Conservation (phyloP, 2,888 invertebrate species). For the Toxonevra muliebris region DNA sequence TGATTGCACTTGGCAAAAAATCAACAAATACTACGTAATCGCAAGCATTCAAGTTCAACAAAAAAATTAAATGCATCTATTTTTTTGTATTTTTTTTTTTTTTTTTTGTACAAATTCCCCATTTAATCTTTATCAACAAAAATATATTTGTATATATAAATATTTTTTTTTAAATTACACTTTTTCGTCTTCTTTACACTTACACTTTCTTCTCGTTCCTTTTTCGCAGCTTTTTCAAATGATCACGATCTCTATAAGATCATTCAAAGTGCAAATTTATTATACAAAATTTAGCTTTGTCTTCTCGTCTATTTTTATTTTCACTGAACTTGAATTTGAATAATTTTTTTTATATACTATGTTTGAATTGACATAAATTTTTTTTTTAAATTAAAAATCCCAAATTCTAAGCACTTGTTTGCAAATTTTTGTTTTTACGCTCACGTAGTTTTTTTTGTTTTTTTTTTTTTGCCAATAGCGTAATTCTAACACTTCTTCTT, state of each 20-base stretch:
- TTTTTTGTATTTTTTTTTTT: no score
- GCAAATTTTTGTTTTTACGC: slow-evolving; percentile 4
- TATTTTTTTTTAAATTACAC: background rate
- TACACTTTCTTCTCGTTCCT: slow-evolving; percentile 47
- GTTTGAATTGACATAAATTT: background rate
- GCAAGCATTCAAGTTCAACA: background rate
- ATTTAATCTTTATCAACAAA: background rate
- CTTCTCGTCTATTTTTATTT: no score
- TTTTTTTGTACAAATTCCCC: no score
- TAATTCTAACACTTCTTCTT: slow-evolving; percentile 10
- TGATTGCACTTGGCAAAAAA: slow-evolving; percentile 18
- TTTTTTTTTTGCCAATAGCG: slow-evolving; percentile 14
- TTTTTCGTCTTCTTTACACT: slow-evolving; percentile 39
- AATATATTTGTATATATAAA: no score
- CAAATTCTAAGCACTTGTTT: background rate
- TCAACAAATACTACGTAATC: slow-evolving; percentile 15
- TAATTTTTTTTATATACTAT: slow-evolving; percentile 16
- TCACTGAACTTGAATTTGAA: slow-evolving; percentile 32
- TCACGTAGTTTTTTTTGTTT: background rate
- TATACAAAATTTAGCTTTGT: background rate
- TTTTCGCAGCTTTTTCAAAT: slow-evolving; percentile 14
- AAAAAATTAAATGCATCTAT: no score
- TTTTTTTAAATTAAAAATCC: slow-evolving; percentile 13
- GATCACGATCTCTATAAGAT: background rate
- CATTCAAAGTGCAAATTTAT: background rate